Evolutionary conservation across 2,888 invertebrate genomes (phyloP).

Genomic region (Diabrotica balteata): DNA sequence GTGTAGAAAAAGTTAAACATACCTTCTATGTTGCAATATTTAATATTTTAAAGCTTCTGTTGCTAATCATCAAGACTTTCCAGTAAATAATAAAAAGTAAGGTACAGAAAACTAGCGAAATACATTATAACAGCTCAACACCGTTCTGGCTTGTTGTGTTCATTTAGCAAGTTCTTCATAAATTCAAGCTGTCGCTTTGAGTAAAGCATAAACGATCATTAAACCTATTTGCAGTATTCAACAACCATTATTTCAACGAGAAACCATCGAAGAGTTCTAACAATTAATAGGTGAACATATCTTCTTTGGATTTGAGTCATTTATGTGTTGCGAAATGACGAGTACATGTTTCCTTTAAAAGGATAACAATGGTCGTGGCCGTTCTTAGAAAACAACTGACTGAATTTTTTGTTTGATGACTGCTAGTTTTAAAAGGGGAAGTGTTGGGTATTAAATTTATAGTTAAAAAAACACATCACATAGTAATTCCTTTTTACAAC

Average conservation of each 20-base stretch:
- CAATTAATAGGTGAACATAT: conserved; percentile 27
- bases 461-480: too few relatives aligned
- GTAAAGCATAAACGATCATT: background rate
- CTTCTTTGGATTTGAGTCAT: conserved; percentile 25
- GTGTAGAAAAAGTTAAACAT: too few relatives aligned
- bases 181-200: too few relatives aligned
- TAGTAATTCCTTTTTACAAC: too few relatives aligned
- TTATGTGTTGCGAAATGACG: conserved; percentile 39
- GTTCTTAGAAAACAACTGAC: conserved; percentile 48
- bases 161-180: too few relatives aligned
- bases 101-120: too few relatives aligned
- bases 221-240: background rate
- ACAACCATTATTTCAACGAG: background rate
- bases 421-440: conserved; percentile 21
- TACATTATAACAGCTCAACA: too few relatives aligned
- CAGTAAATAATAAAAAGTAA: too few relatives aligned
- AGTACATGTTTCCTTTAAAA: conserved; percentile 45
- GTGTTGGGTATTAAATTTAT: conserved; percentile 3
- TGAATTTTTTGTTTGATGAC: conserved; percentile 22
- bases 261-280: conserved; percentile 3
- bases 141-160: too few relatives aligned
- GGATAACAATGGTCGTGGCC: conserved; percentile 42
- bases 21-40: too few relatives aligned
- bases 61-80: too few relatives aligned
- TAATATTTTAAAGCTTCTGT: too few relatives aligned